Evolutionary conservation across 2,113 vertebrate genomes (phyloP).

Genomic region (Chamaetylas fuelleborni): DNA sequence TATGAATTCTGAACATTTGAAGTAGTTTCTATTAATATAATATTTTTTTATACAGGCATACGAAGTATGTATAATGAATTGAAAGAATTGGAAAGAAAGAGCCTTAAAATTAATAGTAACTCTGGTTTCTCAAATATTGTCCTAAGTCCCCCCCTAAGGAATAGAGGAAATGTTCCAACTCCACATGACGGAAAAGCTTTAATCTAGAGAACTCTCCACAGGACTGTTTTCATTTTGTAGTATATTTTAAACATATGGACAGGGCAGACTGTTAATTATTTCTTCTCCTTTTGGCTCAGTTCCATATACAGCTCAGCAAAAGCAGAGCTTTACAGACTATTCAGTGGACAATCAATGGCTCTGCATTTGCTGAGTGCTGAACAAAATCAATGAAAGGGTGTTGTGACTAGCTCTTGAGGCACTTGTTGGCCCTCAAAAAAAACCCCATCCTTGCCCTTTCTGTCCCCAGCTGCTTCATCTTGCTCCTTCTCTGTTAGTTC

Average conservation of each 20-base stretch:
- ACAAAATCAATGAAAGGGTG: slow-evolving; percentile 38
- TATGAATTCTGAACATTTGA: background rate
- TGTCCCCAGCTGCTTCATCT: background rate
- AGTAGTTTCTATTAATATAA: background rate
- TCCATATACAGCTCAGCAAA: slow-evolving; percentile 38
- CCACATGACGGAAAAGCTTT: background rate
- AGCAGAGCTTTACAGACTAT: slow-evolving; percentile 8
- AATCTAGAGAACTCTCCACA: slow-evolving; percentile 40
- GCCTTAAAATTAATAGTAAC: slow-evolving; percentile 13
- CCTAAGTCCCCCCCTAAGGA: background rate
- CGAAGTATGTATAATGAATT: background rate
- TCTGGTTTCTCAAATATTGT: slow-evolving; percentile 44
- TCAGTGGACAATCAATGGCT: slow-evolving; percentile 38
- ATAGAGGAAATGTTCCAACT: slow-evolving; percentile 9
- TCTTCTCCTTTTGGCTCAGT: slow-evolving; percentile 54
- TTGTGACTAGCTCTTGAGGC: slow-evolving; percentile 3
- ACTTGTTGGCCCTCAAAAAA: background rate
- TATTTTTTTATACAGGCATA: background rate
- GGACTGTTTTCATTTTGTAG: slow-evolving; percentile 51
- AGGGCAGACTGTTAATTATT: slow-evolving; percentile 58
- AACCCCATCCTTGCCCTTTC: background rate
- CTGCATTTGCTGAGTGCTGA: slow-evolving; percentile 36
- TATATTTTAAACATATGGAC: slow-evolving; percentile 55
- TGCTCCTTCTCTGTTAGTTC: background rate
- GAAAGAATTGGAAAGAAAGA: background rate